phyloP scores from a whole-genome alignment of 2,113 vertebrate species.

The Nerophis lumbriciformis region DNA sequence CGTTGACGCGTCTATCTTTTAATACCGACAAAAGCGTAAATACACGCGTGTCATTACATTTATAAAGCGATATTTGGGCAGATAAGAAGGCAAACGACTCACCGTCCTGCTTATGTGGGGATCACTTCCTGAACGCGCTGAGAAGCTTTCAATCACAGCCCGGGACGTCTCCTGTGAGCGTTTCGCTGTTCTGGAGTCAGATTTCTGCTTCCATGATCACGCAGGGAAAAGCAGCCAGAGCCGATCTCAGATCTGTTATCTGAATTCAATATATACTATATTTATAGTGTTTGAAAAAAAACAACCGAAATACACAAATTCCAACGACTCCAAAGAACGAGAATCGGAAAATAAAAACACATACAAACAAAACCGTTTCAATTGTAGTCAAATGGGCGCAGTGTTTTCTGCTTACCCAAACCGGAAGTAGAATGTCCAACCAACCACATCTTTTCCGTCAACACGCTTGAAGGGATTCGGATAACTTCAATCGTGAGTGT shows the following conservation, averaged over 20 bases:
- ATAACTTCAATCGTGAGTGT: background rate
- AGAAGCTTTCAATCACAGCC: conserved; percentile 39
- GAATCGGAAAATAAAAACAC: no score
- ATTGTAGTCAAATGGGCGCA: conserved; percentile 19
- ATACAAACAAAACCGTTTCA: no score
- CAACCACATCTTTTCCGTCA: conserved; percentile 56
- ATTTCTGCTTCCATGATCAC: background rate
- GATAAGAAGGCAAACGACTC: background rate
- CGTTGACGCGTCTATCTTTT: background rate
- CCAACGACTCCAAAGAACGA: no score
- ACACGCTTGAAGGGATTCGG: background rate
- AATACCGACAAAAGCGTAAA: background rate
- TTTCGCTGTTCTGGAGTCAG: conserved; percentile 16
- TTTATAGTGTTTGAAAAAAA: no score
- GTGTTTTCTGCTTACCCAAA: conserved; percentile 1
- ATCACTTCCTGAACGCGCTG: conserved; percentile 4
- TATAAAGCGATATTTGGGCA: background rate
- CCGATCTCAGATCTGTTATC: background rate
- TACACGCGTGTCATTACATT: background rate
- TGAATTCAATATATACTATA: background rate
- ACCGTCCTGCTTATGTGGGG: conserved; percentile 1
- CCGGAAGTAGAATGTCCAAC: conserved; percentile 19
- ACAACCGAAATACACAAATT: no score
- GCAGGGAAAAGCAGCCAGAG: background rate
- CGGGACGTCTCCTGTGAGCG: conserved; percentile 2